phyloP scores from a whole-genome alignment of 2,888 invertebrate genomes.

The Pandemis corylana region DNA sequence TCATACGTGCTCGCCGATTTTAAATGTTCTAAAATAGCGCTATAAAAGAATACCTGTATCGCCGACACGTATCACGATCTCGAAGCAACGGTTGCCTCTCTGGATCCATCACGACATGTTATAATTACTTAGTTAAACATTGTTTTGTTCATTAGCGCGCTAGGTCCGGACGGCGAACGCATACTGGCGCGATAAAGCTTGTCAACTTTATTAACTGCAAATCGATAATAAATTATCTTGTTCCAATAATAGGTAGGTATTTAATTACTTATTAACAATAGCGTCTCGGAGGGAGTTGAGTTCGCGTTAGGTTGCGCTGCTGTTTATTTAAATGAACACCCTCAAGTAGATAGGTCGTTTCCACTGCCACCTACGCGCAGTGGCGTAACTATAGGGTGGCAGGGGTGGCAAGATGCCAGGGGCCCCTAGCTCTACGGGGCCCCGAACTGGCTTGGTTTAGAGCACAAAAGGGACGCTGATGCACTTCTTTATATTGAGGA shows the following conservation, averaged over 20 bases:
- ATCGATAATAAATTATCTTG: conserved; percentile 16
- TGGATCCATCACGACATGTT: conserved; percentile 10
- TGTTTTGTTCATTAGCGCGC: not conserved
- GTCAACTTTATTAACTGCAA: not conserved
- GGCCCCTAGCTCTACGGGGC: too few relatives aligned
- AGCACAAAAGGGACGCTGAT: too few relatives aligned
- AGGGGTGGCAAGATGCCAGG: too few relatives aligned
- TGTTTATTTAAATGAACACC: not conserved
- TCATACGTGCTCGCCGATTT: too few relatives aligned
- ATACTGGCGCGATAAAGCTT: not conserved
- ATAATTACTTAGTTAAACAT: not conserved
- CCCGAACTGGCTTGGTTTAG: too few relatives aligned
- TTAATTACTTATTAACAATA: not conserved
- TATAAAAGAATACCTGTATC: not conserved
- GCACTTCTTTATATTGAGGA: too few relatives aligned
- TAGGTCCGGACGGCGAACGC: not conserved
- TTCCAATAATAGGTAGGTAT: not conserved
- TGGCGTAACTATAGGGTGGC: too few relatives aligned
- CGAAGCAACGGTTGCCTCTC: conserved; percentile 12
- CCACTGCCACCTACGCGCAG: too few relatives aligned
- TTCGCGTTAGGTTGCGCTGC: not conserved
- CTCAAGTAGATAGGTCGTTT: too few relatives aligned
- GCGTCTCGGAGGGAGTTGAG: not conserved
- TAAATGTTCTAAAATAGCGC: too few relatives aligned
- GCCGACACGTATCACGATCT: not conserved